phyloP scores from a whole-genome alignment of 2,797 vertebrate genomes.

The Eospalax fontanierii region DNA sequence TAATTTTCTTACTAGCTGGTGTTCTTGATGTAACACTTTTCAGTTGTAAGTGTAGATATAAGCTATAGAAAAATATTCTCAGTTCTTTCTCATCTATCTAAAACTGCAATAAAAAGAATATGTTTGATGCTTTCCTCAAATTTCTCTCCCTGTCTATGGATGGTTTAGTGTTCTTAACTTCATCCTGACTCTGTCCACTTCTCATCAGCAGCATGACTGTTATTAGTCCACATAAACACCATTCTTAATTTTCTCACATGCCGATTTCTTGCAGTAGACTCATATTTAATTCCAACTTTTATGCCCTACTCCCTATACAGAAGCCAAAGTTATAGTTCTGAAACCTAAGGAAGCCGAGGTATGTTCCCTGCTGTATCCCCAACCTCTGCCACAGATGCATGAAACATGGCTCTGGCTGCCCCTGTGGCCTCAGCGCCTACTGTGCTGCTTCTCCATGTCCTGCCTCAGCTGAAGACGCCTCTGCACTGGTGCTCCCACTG shows the following conservation, averaged over 20 bases:
- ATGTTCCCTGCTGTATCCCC: too few species aligned
- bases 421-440: background rate
- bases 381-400: background rate
- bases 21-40: background rate
- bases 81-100: background rate
- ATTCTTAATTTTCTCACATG: background rate
- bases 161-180: background rate
- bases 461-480: background rate
- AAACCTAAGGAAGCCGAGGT: background rate
- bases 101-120: background rate
- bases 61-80: background rate
- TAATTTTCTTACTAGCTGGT: constrained; percentile 17
- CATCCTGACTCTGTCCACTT: background rate
- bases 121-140: background rate
- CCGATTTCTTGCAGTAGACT: background rate
- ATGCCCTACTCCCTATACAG: background rate
- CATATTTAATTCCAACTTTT: background rate
- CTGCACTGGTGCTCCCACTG: background rate
- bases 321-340: background rate
- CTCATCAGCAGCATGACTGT: background rate
- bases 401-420: background rate
- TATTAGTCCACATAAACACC: background rate
- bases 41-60: constrained; percentile 5
- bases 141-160: background rate
- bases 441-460: background rate